Percentiles rank a stretch among this genome's conserved stretches.
These are phyloP conservation scores for Pyrrhia umbra DNA, from an alignment of 2,888 invertebrate species.

Conservation along the genomic window DNA sequence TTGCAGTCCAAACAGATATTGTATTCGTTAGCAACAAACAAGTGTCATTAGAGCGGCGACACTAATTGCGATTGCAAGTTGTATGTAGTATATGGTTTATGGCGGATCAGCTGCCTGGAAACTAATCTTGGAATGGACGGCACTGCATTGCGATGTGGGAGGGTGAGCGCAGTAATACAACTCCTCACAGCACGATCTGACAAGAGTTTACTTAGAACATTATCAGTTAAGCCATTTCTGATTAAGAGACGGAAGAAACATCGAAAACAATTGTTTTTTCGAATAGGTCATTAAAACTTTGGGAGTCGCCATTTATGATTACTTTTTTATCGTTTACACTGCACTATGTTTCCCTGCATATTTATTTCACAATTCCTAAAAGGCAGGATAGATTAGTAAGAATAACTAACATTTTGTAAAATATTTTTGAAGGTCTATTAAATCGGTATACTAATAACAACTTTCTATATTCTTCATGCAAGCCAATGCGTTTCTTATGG, in stretches of 20 bases:
- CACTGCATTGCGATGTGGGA: constrained; percentile 20
- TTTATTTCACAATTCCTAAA: no score
- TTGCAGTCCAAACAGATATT: constrained; percentile 45
- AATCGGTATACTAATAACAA: no score
- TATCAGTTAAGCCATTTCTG: not conserved
- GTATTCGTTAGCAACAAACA: constrained; percentile 57
- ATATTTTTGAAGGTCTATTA: no score
- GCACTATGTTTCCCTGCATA: no score
- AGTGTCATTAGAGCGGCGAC: constrained; percentile 52
- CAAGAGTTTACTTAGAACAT: not conserved
- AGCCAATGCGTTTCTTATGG: no score
- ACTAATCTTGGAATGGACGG: constrained; percentile 54
- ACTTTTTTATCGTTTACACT: no score
- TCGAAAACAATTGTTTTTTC: no score
- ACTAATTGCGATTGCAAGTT: constrained; percentile 58
- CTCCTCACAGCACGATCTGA: not conserved
- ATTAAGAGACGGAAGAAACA: not conserved
- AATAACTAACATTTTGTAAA: no score
- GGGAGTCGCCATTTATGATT: no score
- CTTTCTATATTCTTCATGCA: no score
- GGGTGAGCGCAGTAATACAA: constrained; percentile 24
- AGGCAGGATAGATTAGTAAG: no score
- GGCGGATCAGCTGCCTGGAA: constrained; percentile 53
- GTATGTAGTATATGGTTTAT: constrained; percentile 51
- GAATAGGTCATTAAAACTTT: no score